Percentiles rank a stretch among this genome's conserved stretches.
Evolutionary conservation across 92 coral and sea anemone species (phyloP).

Genomic region (Galaxea fascicularis): DNA sequence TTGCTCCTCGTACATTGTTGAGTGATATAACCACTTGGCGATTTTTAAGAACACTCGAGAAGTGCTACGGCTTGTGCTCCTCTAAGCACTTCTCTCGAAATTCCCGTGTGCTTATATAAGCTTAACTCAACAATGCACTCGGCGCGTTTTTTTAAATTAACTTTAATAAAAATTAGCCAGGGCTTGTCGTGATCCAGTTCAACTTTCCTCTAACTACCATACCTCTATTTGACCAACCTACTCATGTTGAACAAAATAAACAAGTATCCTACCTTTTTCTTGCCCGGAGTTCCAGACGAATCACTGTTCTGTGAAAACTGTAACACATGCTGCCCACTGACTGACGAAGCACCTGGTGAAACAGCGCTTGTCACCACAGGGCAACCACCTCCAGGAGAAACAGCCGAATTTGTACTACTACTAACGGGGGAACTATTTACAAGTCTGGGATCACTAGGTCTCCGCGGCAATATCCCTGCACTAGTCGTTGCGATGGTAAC

Average conservation of each 20-base stretch:
- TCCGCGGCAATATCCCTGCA: slow-evolving; percentile 38
- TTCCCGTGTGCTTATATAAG: too few relatives aligned
- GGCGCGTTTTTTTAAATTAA: too few relatives aligned
- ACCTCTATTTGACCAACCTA: too few relatives aligned
- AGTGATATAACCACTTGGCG: too few relatives aligned
- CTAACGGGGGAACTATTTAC: slow-evolving; percentile 50
- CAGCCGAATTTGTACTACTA: slow-evolving; percentile 44
- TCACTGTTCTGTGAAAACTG: slow-evolving; percentile 57
- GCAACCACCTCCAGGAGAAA: slow-evolving; percentile 26
- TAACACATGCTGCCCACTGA: slow-evolving; percentile 37
- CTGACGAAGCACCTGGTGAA: slow-evolving; percentile 23
- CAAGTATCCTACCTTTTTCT: slow-evolving; percentile 73
- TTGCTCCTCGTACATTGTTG: too few relatives aligned
- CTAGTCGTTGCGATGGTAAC: not conserved
- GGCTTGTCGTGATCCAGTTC: too few relatives aligned
- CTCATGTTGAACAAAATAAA: not conserved
- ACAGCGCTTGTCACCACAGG: slow-evolving; percentile 50
- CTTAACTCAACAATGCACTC: too few relatives aligned
- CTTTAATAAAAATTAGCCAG: too few relatives aligned
- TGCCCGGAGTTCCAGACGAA: slow-evolving; percentile 81
- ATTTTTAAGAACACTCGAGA: too few relatives aligned
- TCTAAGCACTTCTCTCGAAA: too few relatives aligned
- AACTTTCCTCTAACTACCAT: too few relatives aligned
- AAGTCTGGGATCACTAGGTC: slow-evolving; percentile 87
- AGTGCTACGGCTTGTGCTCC: too few relatives aligned